Base-by-base conservation (phyloP, 2,797 vertebrate genomes). In the Myoxocephalus aenaeus region DNA sequence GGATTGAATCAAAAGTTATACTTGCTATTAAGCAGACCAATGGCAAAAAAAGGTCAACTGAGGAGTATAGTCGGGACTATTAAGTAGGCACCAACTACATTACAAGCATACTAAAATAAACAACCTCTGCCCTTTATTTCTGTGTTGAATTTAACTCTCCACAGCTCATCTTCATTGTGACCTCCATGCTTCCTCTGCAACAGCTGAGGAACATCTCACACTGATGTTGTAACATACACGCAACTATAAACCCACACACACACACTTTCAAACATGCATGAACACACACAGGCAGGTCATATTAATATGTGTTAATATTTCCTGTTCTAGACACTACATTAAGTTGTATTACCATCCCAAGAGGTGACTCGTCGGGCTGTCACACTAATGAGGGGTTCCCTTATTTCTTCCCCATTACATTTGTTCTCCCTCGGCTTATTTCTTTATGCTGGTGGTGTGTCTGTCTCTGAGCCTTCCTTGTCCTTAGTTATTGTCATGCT, bases 301-400 rank as follows among this genome's bases (percentile, higher is more conserved):
- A 14, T 54, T 54, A 17, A 14, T 29, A 32, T 57, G 74, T 90
- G 84, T 89, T 83, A 87, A 90, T 89, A 89, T 84, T 81, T 70
- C 70, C 54, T 81, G 86, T 85, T 89, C 87, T 86, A 81, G 87
- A 34, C 6, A 34, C 51, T 73, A 86, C 85, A 90, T 91, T 53
- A 84, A 72, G 73, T 91, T 89, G 90, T 81, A 89, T 84, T 78
- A 76, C 70, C 74, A 59, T 85, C 88, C 66, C 54, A 81, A 73
- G 34, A n/a, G 25, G 34, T 91, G 90, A 94, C 72, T 94, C 92
- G 93, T 79, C 54, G 4, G 44, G 77, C 80, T 79, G 85, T 87
- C 85, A 84, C 62, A 74, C 81, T 90, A 87, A 92, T 78, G 88
- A 93, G 86, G 90, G 92, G 54, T 92, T 91, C 82, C 91, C 91